Evolutionary conservation across 2,113 vertebrate species (phyloP), one percentile per base, ranked within the genome.

Genomic region (Dolichotis patagonum): DNA sequence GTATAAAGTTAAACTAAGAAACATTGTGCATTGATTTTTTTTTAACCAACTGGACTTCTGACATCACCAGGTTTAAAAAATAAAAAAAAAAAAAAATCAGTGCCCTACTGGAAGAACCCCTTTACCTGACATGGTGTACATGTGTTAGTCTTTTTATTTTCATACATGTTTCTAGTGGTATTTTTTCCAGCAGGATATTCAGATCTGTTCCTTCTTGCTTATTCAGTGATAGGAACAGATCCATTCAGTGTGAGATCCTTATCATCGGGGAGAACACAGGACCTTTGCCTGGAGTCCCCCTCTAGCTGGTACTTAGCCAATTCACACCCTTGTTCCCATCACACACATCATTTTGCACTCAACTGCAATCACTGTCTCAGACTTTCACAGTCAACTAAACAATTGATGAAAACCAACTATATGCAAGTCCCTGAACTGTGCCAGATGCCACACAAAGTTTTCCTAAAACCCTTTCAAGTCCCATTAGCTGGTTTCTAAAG

Each of bases 11-110:
- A 93, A 97, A 87, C 93, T 43, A 75, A 75, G 41, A 43, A 75
- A 75, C 71, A 43, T 11, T 75, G 41, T 95, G 93, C 90, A 89
- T 30, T 75, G 88, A 96, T 90, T 92, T 90, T 85, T 85, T 46
- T 71, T 9, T 11, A 91, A 95, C 67, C 93, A 96, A 84, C 95
- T 82, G 63, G 49, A 92, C 88, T 94, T 83, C 85, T 97, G 71
- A 19, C 35, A 75, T 90, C n/a, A 19, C 30, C 12, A 41, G 35
- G 56, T 95, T 85, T 52, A 65, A 16, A 1, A 73, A 77, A 93
- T 52, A 65, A 16, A 1, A 73, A 77, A 93, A 62, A 69, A 71
- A 75, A 71, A 77, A 93, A 63, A 71, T 41, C 52, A 77, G n/a
- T 26, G 1, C 24, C 91, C 26, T 90, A 80, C 41, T 6, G 80